phyloP scores from a whole-genome alignment of 2,113 vertebrate species.

The Craseonycteris thonglongyai region DNA sequence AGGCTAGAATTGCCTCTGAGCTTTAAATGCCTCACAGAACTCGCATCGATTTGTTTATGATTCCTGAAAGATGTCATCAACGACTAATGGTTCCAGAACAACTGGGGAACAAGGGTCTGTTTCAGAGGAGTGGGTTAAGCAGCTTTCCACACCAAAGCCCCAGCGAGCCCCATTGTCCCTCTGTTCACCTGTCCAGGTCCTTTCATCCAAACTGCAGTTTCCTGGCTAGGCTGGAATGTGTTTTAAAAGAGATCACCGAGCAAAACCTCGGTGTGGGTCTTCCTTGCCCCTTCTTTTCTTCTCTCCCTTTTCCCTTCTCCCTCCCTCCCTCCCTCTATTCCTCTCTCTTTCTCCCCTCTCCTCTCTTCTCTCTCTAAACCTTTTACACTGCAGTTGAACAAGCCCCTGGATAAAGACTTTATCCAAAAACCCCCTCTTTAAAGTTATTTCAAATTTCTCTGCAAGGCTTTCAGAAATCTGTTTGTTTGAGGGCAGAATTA shows the following conservation, averaged over 20 bases:
- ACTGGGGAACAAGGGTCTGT: conserved; percentile 65
- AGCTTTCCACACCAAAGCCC: neutral
- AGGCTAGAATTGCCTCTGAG: neutral
- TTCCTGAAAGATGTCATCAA: conserved; percentile 19
- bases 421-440: conserved; percentile 93
- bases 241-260: conserved; percentile 78
- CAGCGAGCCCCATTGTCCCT: neutral
- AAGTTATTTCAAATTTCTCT: conserved; percentile 99
- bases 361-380: conserved; percentile 84
- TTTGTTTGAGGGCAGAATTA: conserved; percentile 99
- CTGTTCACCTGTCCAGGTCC: conserved; percentile 64
- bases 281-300: conserved; percentile 60
- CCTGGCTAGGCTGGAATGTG: conserved; percentile 73
- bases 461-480: conserved; percentile 99
- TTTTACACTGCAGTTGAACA: conserved; percentile 96
- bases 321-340: conserved; percentile 41
- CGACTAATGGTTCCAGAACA: conserved; percentile 63
- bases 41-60: conserved; percentile 7
- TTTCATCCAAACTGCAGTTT: conserved; percentile 74
- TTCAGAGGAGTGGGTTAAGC: neutral
- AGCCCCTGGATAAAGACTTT: conserved; percentile 95
- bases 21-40: neutral
- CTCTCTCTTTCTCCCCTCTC: conserved; percentile 68
- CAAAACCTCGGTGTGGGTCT: conserved; percentile 77
- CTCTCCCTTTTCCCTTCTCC: conserved; percentile 47